Evolutionary conservation across 1,140 invertebrate species (phyloP).

Genomic region (Nixonia krombeini): DNA sequence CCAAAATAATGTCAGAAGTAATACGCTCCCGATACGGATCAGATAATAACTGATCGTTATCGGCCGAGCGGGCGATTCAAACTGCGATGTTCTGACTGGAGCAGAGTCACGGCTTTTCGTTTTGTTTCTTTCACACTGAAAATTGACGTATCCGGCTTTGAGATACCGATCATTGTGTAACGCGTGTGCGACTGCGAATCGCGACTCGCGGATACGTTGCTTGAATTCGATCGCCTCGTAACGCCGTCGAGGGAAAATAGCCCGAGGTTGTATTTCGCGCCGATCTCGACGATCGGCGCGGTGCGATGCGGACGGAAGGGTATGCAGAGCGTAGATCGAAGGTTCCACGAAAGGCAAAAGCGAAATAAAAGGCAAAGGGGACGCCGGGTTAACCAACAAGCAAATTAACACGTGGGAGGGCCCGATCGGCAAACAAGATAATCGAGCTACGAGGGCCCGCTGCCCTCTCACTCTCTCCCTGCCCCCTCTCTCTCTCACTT

Average conservation of each 20-base stretch:
- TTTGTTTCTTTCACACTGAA: not conserved
- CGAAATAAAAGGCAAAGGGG: slow-evolving; percentile 20
- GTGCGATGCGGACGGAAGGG: not conserved
- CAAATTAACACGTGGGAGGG: slow-evolving; percentile 71
- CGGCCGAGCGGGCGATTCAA: slow-evolving; percentile 14
- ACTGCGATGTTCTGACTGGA: slow-evolving; percentile 17
- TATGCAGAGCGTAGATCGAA: not conserved
- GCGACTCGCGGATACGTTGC: too few species aligned
- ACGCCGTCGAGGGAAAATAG: not conserved
- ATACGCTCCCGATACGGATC: slow-evolving; percentile 14
- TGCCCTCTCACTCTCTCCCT: slow-evolving; percentile 19
- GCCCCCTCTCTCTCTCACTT: slow-evolving; percentile 27
- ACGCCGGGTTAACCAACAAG: slow-evolving; percentile 68
- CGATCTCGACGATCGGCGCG: not conserved
- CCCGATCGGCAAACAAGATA: slow-evolving; percentile 64
- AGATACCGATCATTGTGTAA: not conserved
- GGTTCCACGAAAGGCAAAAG: slow-evolving; percentile 21
- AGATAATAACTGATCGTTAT: slow-evolving; percentile 19
- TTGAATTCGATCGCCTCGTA: not conserved
- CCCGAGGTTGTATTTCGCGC: not conserved
- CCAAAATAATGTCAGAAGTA: slow-evolving; percentile 23
- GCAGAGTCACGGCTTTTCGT: too few species aligned
- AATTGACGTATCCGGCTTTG: too few species aligned
- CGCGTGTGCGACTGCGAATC: not conserved
- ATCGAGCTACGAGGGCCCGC: slow-evolving; percentile 16